Evolutionary conservation across 1,140 invertebrate species (phyloP), one percentile per base, ranked within the genome.

Genomic region (Megalonaias nervosa): DNA sequence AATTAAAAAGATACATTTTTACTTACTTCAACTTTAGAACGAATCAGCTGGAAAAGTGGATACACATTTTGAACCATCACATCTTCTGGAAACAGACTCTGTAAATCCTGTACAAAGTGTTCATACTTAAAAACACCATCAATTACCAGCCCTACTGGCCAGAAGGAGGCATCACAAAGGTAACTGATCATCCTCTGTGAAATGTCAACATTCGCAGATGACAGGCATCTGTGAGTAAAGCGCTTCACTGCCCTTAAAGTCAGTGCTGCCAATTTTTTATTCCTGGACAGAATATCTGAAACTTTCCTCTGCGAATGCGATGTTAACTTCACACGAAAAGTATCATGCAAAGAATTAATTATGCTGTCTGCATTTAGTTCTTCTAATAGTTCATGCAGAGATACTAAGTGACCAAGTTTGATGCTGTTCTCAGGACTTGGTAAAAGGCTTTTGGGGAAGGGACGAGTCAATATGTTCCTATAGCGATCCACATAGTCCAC

Each of bases 341-440:
- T 38, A 17, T 76, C 67, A 21, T 38, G n/a, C 26, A 69, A 58
- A 23, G 59, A 26, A 23, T 66, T 62, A 17, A 76, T 76, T 12
- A 76, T 65, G 13, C 74, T 58, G 56, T 76, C 68, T 17, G 57
- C 74, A 69, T 68, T 65, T n/a, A 76, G 12, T 62, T 76, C 74
- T 70, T 76, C 74, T 48, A 76, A 61, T 4, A 76, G n/a, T 55
- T 64, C 68, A 55, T 76, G 74, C 60, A 76, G 58, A 21, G 58
- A 64, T 6, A 76, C 55, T 19, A 76, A 19, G 59, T 76, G 74
- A 21, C 67, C 56, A 15, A 76, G 23, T 69, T 57, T 65, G 11
- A 76, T 9, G 64, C 59, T 65, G 57, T 56, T 31, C 19, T 69
- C 67, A 13, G 59, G 73, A 61, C 57, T 61, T 61, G 73, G 66